phyloP scores from a whole-genome alignment of 2,888 invertebrate species.

The Synergus umbraculus region DNA sequence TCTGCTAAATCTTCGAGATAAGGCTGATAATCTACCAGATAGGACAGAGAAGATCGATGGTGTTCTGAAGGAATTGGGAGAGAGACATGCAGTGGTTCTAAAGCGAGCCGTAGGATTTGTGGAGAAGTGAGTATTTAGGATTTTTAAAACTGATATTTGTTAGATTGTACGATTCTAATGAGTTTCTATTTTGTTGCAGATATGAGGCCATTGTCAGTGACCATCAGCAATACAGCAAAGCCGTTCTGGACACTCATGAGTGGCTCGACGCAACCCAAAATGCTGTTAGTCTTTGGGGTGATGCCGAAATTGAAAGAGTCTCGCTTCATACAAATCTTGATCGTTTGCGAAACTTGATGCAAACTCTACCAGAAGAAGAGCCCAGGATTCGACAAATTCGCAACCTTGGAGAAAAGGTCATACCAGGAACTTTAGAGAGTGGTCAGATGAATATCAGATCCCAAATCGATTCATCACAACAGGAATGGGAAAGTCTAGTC shows the following conservation, averaged over 20 bases:
- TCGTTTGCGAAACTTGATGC: constrained; percentile 86
- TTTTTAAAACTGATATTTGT: neutral
- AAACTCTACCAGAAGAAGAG: constrained; percentile 91
- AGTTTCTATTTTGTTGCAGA: constrained; percentile 68
- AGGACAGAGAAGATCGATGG: constrained; percentile 86
- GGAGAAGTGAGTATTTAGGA: constrained; percentile 81
- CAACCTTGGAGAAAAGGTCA: constrained; percentile 91
- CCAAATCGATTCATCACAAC: constrained; percentile 92
- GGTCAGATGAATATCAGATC: constrained; percentile 92
- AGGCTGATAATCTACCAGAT: constrained; percentile 89
- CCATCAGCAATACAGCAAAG: constrained; percentile 92
- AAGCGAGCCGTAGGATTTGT: constrained; percentile 87
- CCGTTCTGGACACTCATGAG: constrained; percentile 91
- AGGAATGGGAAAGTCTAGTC: constrained; percentile 92
- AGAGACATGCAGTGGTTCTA: constrained; percentile 85
- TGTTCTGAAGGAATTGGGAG: constrained; percentile 84
- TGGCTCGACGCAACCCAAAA: constrained; percentile 92
- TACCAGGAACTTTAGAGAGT: constrained; percentile 89
- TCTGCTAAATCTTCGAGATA: constrained; percentile 88
- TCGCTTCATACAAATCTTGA: constrained; percentile 92
- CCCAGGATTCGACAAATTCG: constrained; percentile 89
- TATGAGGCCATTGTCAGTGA: constrained; percentile 93
- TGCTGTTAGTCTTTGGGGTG: constrained; percentile 90
- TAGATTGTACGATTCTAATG: neutral
- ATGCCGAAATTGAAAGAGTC: constrained; percentile 89